Conservation (phyloP, 2,113 vertebrate genomes). For the Hepsetus odoe region DNA sequence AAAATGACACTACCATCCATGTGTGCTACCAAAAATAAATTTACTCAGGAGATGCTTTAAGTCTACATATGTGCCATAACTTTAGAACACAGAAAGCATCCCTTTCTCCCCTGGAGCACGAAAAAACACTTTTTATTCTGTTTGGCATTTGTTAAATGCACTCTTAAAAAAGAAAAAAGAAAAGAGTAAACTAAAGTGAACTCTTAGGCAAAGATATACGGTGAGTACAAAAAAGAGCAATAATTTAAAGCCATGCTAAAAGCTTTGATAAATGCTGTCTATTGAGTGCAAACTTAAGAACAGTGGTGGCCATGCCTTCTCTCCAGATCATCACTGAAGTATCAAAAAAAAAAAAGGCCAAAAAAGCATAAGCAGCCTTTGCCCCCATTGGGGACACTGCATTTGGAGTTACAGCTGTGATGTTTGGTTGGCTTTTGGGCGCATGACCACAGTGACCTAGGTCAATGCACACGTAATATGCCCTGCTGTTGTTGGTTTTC, state of each 20-base stretch:
- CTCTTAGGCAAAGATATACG: not conserved
- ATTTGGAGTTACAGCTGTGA: not conserved
- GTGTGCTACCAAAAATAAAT: not conserved
- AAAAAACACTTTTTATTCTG: not conserved
- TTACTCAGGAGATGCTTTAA: not conserved
- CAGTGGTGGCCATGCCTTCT: not conserved
- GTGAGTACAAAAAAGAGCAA: not conserved
- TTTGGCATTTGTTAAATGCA: not conserved
- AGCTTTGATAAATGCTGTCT: not conserved
- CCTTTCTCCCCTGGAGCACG: not conserved
- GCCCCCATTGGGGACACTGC: not conserved
- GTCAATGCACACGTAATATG: slow-evolving; percentile 59
- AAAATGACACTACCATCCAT: not conserved
- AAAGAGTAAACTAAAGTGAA: too few species aligned
- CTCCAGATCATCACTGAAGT: slow-evolving; percentile 14
- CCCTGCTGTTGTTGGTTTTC: not conserved
- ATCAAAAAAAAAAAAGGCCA: not conserved
- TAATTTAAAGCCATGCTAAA: not conserved
- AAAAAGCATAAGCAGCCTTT: not conserved
- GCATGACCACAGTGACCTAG: slow-evolving; percentile 61
- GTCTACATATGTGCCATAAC: not conserved
- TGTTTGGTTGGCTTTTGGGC: slow-evolving; percentile 55
- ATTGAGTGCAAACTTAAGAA: not conserved
- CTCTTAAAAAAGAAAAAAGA: too few species aligned
- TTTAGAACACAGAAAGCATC: not conserved